A percentile compares a stretch with the other conserved stretches of the same genome.
Evolutionary conservation across 2,888 invertebrate genomes (phyloP).

Genomic region (Belgica antarctica): DNA sequence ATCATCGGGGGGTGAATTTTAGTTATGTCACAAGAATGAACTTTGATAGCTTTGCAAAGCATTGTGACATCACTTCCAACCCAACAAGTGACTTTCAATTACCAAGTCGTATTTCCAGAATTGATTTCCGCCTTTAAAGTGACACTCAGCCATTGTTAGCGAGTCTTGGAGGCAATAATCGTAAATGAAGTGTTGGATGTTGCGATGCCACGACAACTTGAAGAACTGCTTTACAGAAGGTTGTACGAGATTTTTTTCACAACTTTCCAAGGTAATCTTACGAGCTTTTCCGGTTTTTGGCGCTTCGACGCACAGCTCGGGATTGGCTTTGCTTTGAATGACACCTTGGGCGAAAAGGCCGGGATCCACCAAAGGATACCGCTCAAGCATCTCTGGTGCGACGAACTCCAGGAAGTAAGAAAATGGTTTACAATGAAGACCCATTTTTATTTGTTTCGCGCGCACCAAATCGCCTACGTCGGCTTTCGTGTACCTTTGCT

Average conservation of each 20-base stretch:
- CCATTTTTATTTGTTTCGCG: constrained; percentile 72
- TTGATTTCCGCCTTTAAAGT: constrained; percentile 33
- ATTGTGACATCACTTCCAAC: too few relatives aligned
- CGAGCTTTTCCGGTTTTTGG: neutral
- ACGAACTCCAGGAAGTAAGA: constrained; percentile 92
- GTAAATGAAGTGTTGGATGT: constrained; percentile 21
- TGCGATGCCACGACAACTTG: constrained; percentile 29
- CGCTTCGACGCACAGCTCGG: constrained; percentile 27
- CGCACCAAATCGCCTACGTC: constrained; percentile 77
- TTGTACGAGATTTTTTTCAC: neutral
- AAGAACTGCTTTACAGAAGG: constrained; percentile 17
- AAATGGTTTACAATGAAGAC: constrained; percentile 75
- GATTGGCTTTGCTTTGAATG: constrained; percentile 21
- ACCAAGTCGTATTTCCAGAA: constrained; percentile 33
- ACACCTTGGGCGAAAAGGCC: constrained; percentile 24
- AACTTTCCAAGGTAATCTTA: neutral
- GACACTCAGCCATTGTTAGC: neutral
- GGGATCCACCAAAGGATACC: constrained; percentile 31
- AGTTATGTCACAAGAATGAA: too few relatives aligned
- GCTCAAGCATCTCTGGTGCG: constrained; percentile 70
- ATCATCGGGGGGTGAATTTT: too few relatives aligned
- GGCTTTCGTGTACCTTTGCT: constrained; percentile 66
- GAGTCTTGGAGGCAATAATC: constrained; percentile 12
- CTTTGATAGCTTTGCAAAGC: too few relatives aligned
- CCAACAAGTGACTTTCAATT: too few relatives aligned